phyloP scores from a whole-genome alignment of 2,797 vertebrate species.

The Tapera naevia region DNA sequence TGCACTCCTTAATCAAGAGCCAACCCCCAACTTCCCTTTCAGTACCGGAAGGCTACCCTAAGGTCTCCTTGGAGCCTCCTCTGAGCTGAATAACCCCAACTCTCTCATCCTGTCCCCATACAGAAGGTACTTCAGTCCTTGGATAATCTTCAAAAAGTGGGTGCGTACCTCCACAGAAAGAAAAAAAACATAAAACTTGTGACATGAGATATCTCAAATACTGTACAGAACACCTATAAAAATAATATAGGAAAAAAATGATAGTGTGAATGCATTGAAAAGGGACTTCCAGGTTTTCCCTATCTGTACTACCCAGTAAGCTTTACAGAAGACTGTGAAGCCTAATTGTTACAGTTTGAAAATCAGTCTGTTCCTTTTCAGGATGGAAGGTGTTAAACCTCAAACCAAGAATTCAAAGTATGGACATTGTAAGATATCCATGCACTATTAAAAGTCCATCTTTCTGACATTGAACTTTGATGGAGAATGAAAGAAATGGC shows the following conservation, averaged over 20 bases:
- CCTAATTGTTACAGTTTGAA: background rate
- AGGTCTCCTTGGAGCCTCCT: too few species aligned
- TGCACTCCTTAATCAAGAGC: too few species aligned
- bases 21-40: too few species aligned
- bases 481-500: background rate
- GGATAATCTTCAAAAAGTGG: background rate
- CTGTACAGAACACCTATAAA: background rate
- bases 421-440: background rate
- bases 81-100: too few species aligned
- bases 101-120: too few species aligned
- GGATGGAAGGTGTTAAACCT: too few species aligned
- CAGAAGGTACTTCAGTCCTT: too few species aligned
- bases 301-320: background rate
- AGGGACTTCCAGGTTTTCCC: background rate
- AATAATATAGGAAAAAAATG: fast-evolving
- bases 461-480: background rate
- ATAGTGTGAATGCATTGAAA: background rate
- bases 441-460: background rate
- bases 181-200: background rate
- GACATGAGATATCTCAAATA: background rate
- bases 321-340: background rate
- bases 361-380: background rate
- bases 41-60: too few species aligned
- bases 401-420: background rate
- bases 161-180: background rate